Base-by-base conservation (phyloP, 2,797 vertebrate species). In the Scolopax rusticola region DNA sequence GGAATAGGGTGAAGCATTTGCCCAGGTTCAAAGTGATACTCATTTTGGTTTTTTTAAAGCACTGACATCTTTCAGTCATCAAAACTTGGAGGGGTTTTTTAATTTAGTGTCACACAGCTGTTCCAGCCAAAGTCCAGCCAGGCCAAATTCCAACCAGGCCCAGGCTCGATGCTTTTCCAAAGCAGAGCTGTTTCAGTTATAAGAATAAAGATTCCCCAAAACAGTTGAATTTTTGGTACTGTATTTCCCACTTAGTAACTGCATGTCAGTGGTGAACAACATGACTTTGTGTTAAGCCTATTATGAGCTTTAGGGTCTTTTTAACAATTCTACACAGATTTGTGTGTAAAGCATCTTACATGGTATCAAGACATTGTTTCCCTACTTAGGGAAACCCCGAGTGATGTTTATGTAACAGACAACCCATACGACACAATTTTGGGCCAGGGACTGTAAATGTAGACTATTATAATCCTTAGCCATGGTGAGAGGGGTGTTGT, bases 21-120 rank as follows among this genome's bases (percentile, higher is more conserved):
- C 81, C 18, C 45, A 77, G 40, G 80, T 94, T 97, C 95, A 94
- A 92, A 97, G 89, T 21, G 38, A 5, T 15, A 23, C 47, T 45
- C 51, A 8, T 67, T 54, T 40, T 33, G 18, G 3, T 9, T 65
- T 84, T 68, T 69, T 74, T n/a, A 64, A 91, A 91, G 47, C 28
- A 68, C 21, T 43, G 33, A 82, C 63, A 90, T 84, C 9, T 94
- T 95, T 71, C 81, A 56, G 69, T 91, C 77, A 87, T 90, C 74
- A 90, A 68, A 82, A 84, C 80, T 40, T 76, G 20, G 23, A 63
- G 2, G 5, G 27, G 20, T 84, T 69, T 76, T 79, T 77, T 63
- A 48, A 84, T 77, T 91, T 68, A 50, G 43, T 50, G 45, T 77
- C 53, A 74, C 59, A 60, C 40, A 59, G 59, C 56, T 82, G 59